A percentile compares a stretch with the other conserved stretches of the same genome.
These are phyloP conservation scores for Buathra laborator DNA, from an alignment of 2,888 invertebrate species.

Conservation along the genomic window DNA sequence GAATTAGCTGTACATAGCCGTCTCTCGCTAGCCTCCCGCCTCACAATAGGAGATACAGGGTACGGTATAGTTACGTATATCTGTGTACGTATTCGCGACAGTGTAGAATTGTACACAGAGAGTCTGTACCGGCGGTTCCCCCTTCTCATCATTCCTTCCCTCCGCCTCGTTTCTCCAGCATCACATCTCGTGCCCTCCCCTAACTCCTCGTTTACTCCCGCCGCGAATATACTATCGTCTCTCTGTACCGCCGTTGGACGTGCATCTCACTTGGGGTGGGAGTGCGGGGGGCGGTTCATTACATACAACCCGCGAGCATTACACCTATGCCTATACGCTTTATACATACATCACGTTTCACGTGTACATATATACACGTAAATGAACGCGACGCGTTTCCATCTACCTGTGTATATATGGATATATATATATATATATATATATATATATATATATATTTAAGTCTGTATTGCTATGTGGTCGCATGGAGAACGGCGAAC, in stretches of 20 bases:
- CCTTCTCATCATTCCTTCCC: slow-evolving; percentile 58
- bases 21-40: slow-evolving; percentile 68
- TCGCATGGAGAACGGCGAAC: slow-evolving; percentile 17
- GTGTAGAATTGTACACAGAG: slow-evolving; percentile 21
- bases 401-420: background rate
- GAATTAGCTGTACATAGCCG: slow-evolving; percentile 78
- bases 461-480: slow-evolving; percentile 24
- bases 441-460: background rate
- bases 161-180: slow-evolving; percentile 54
- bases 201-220: slow-evolving; percentile 56
- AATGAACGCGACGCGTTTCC: no score
- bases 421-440: background rate
- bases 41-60: slow-evolving; percentile 54
- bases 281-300: slow-evolving; percentile 72
- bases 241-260: slow-evolving; percentile 53
- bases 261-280: slow-evolving; percentile 49
- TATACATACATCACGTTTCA: slow-evolving; percentile 16
- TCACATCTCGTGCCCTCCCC: slow-evolving; percentile 47
- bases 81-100: background rate
- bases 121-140: slow-evolving; percentile 44
- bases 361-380: background rate
- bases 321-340: slow-evolving; percentile 65
- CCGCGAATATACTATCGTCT: slow-evolving; percentile 56
- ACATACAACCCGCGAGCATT: slow-evolving; percentile 70
- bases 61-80: background rate